These are phyloP conservation scores for Phalera bucephala DNA, from an alignment of 2,888 invertebrate genomes.

Conservation along the genomic window DNA sequence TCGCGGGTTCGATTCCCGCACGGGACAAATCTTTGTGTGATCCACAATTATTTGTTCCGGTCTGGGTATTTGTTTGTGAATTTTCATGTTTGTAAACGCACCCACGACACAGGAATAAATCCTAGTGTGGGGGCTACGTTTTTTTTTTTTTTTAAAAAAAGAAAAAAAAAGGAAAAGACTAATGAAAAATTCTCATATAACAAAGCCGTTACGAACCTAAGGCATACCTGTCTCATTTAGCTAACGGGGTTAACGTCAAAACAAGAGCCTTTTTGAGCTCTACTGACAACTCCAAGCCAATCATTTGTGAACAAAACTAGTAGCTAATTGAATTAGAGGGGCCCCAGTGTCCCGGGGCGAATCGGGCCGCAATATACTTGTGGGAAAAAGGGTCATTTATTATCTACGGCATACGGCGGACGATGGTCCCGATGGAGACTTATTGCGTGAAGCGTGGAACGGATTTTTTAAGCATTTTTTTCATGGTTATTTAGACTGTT, in stretches of 20 bases:
- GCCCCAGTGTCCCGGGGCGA: conserved; percentile 26
- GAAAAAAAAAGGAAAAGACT: no score
- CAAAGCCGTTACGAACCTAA: no score
- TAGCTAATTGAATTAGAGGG: conserved; percentile 46
- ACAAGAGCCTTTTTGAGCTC: conserved; percentile 17
- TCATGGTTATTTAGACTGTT: neutral
- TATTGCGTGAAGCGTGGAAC: conserved; percentile 20
- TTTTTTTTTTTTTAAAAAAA: no score
- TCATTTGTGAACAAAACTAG: conserved; percentile 39
- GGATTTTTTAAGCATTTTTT: conserved; percentile 22
- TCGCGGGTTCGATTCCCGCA: no score
- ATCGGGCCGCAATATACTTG: conserved; percentile 16
- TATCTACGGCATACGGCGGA: conserved; percentile 18
- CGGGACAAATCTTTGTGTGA: no score
- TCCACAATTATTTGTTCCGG: no score
- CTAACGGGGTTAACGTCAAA: conserved; percentile 10
- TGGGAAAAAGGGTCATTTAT: conserved; percentile 29
- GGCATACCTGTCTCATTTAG: no score
- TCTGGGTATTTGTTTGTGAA: no score
- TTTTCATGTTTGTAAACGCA: no score
- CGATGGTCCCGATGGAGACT: conserved; percentile 28
- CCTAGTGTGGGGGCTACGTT: no score
- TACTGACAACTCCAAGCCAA: conserved; percentile 28
- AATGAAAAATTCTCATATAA: no score
- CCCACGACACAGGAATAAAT: no score